Evolutionary conservation across 2,113 vertebrate species (phyloP).

Genomic region (Sinosuthora webbiana): DNA sequence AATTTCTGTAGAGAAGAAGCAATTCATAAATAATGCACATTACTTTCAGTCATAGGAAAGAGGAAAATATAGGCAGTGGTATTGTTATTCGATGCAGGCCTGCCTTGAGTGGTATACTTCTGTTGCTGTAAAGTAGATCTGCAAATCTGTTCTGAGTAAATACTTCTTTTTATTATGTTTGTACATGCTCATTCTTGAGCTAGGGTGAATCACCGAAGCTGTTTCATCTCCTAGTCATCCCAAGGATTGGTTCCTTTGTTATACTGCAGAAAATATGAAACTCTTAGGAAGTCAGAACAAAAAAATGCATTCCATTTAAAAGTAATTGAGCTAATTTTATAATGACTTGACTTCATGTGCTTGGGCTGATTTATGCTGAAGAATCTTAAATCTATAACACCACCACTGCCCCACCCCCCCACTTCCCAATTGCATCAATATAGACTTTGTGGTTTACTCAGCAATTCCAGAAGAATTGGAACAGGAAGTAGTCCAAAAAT

Average conservation of each 20-base stretch:
- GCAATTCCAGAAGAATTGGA: neutral
- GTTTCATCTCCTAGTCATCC: neutral
- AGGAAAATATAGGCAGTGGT: neutral
- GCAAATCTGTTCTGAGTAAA: neutral
- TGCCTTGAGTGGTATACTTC: neutral
- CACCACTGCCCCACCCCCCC: rapidly evolving
- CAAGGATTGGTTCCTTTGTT: neutral
- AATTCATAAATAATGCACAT: neutral
- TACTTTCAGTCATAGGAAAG: neutral
- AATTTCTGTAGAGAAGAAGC: neutral
- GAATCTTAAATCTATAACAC: neutral
- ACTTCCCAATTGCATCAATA: neutral
- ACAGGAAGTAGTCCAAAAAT: neutral
- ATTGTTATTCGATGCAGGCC: neutral
- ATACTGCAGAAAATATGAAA: neutral
- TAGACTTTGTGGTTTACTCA: neutral
- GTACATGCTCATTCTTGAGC: neutral
- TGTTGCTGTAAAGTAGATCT: neutral
- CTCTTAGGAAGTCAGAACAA: neutral
- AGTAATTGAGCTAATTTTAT: neutral
- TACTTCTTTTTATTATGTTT: neutral
- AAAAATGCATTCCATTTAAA: neutral
- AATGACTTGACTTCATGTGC: neutral
- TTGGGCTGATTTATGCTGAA: neutral
- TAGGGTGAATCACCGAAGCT: neutral